Evolutionary conservation across 2,888 invertebrate species (phyloP), one percentile per base, ranked within the genome.

Genomic region (Odontocerum albicorne): DNA sequence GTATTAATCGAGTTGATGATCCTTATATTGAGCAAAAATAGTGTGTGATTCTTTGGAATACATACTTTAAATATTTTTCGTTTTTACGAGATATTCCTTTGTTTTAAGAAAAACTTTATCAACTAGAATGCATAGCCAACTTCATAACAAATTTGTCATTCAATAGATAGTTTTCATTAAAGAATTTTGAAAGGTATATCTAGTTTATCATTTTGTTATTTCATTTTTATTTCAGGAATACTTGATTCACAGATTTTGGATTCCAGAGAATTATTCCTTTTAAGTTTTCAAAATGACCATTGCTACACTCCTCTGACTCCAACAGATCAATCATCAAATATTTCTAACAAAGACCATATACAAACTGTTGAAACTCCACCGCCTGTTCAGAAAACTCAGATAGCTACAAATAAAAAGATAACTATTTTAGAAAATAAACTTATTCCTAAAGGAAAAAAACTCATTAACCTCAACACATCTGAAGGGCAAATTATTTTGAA

Each of bases 231-330:
- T 59, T 45, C 27, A 59, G 53, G 32, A 35, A 22, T 36, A 17
- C 33, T 44, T 57, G 56, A 60, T 27, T 54, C 56, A 36, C 40
- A 60, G 46, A 49, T 71, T 69, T 49, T 68, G 71, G 77, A 78
- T 75, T 76, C 50, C 75, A 77, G 68, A 60, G 78, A 78, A 63
- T 76, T 76, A 42, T 77, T 77, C 65, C 74, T 84, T 54, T 77
- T 83, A 64, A 82, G 87, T 3, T 83, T 87, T 63, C 83, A 83
- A 65, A 83, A 90, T 73, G 91, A 91, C 69, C 91, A 92, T 66
- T 90, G 90, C 66, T 91, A 91, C 63, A 90, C 90, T 38, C 81
- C 85, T 39, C 79, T 84, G 31, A 85, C 81, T 22, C 86, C 87
- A 52, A 84, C 87, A 21, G 81, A 81, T 64, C 32, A 15, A 22